phyloP scores from a whole-genome alignment of 2,113 vertebrate genomes.

The Xerus inauris region DNA sequence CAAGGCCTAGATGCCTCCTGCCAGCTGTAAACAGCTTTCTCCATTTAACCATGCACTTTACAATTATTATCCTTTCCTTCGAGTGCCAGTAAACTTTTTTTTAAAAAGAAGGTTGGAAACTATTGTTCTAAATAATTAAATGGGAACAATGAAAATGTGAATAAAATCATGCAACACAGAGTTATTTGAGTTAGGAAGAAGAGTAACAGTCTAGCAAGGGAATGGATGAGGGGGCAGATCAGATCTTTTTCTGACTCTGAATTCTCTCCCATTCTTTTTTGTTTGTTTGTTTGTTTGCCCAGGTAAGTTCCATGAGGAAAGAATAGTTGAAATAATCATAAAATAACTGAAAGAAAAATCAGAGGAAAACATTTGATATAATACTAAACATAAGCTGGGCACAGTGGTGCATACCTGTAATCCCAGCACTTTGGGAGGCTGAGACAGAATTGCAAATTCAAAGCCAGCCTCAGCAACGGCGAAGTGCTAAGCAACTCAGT shows the following conservation, averaged over 20 bases:
- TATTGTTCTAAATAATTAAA: background rate
- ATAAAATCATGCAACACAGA: background rate
- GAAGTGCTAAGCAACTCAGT: too few relatives aligned
- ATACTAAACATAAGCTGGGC: too few relatives aligned
- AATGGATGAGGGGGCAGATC: background rate
- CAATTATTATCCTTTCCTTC: constrained; percentile 1
- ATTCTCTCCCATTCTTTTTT: constrained; percentile 13
- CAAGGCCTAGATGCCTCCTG: background rate
- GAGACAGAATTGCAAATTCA: too few relatives aligned
- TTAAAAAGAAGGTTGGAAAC: background rate
- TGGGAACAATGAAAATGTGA: constrained; percentile 17
- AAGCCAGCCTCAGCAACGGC: too few relatives aligned
- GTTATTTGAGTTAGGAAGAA: background rate
- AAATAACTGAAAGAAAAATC: constrained; percentile 46
- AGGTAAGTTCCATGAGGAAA: constrained; percentile 22
- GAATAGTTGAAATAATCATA: constrained; percentile 9
- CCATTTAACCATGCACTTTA: background rate
- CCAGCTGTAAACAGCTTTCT: background rate
- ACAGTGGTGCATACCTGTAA: too few relatives aligned
- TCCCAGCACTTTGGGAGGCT: too few relatives aligned
- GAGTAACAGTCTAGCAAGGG: background rate
- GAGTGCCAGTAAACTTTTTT: background rate
- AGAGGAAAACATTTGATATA: background rate
- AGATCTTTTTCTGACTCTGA: background rate
- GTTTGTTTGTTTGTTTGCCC: background rate